Evolutionary conservation across 2,888 invertebrate genomes (phyloP).

Genomic region (Myopa testacea): DNA sequence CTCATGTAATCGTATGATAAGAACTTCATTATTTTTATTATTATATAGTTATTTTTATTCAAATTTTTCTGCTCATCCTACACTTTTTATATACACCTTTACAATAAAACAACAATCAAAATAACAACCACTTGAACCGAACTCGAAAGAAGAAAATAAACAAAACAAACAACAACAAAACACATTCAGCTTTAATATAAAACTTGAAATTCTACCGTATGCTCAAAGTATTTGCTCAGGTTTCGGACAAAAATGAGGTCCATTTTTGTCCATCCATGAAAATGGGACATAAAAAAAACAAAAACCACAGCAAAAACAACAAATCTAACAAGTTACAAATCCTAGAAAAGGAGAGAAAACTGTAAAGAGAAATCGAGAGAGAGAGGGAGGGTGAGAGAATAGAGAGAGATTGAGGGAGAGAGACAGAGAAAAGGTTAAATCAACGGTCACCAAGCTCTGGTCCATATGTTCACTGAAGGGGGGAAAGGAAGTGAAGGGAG

Average conservation of each 20-base stretch:
- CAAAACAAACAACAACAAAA: background rate
- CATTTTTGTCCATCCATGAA: conserved; percentile 18
- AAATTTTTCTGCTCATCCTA: no score
- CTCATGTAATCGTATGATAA: no score
- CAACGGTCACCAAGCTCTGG: background rate
- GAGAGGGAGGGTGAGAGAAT: background rate
- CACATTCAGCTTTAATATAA: background rate
- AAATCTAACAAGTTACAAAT: conserved; percentile 27
- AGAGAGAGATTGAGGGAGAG: background rate
- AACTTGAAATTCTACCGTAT: conserved; percentile 24
- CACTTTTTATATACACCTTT: no score
- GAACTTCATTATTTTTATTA: no score
- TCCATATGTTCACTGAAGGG: background rate
- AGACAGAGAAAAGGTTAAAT: background rate
- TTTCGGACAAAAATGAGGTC: conserved; percentile 25
- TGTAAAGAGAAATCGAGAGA: background rate
- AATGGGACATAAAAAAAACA: background rate
- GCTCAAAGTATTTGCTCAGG: conserved; percentile 29
- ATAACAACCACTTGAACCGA: background rate
- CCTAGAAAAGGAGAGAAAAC: background rate
- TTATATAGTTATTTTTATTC: no score
- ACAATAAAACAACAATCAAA: background rate
- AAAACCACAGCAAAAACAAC: background rate
- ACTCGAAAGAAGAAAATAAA: background rate
- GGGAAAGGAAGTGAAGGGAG: background rate